Conservation (phyloP, 2,113 vertebrate species). For the Podarcis cretensis region DNA sequence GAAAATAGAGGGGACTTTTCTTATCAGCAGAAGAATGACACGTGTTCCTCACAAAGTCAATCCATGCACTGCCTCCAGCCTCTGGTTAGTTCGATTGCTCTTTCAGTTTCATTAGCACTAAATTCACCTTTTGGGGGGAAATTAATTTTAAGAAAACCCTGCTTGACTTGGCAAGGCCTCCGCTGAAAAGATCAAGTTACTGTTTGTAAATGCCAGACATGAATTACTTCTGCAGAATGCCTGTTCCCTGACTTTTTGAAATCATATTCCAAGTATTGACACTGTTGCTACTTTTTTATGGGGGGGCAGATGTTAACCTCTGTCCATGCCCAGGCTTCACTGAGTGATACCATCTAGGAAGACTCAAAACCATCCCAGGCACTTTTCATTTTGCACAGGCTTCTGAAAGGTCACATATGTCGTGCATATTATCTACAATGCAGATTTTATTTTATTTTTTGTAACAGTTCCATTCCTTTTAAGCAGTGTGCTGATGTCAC, state of each 20-base stretch:
- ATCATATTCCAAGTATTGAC: slow-evolving; percentile 67
- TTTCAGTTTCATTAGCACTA: slow-evolving; percentile 81
- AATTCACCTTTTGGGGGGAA: slow-evolving; percentile 73
- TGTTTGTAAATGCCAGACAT: slow-evolving; percentile 80
- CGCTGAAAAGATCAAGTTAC: slow-evolving; percentile 74
- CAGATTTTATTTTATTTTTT: background rate
- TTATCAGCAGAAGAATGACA: background rate
- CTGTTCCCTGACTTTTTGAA: slow-evolving; percentile 75
- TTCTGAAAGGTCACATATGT: background rate
- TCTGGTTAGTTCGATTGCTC: slow-evolving; percentile 46
- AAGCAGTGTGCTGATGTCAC: background rate
- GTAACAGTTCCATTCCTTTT: background rate
- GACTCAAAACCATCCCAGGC: background rate
- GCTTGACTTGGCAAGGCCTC: slow-evolving; percentile 79
- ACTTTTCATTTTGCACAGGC: background rate
- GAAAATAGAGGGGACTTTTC: no score
- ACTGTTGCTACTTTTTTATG: slow-evolving; percentile 35
- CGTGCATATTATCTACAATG: background rate
- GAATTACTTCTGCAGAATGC: slow-evolving; percentile 76
- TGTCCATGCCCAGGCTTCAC: slow-evolving; percentile 4
- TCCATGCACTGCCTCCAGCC: background rate
- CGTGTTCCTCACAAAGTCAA: background rate
- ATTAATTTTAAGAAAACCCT: slow-evolving; percentile 78
- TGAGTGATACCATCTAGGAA: background rate
- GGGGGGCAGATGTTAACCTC: slow-evolving; percentile 24